Percentiles rank a stretch among this genome's conserved stretches.
These are phyloP conservation scores for Meandrusa payeni DNA, from an alignment of 2,888 invertebrate species.

Conservation along the genomic window DNA sequence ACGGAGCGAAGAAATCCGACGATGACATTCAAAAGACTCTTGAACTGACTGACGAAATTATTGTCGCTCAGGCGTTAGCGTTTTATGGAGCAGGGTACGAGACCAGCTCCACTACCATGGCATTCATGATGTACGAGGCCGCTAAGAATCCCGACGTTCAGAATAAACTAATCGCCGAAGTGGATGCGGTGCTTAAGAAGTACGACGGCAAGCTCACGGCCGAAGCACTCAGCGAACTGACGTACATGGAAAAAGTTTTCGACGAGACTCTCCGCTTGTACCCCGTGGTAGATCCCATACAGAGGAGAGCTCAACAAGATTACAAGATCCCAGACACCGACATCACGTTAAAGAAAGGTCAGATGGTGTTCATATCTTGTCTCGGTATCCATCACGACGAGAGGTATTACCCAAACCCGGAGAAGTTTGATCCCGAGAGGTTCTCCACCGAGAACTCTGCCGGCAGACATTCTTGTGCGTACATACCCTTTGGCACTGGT, in stretches of 20 bases:
- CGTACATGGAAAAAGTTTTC: not conserved
- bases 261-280: not conserved
- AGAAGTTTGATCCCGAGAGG: conserved; percentile 1
- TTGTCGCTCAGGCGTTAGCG: conserved; percentile 59
- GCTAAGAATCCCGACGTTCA: conserved; percentile 56
- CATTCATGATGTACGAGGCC: conserved; percentile 50
- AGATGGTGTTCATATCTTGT: not conserved
- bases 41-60: conserved; percentile 21
- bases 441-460: not conserved
- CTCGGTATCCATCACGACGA: not conserved
- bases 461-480: not conserved
- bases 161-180: conserved; percentile 43
- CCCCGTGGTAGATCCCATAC: not conserved
- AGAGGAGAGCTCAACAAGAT: not conserved
- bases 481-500: not conserved
- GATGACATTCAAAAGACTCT: not conserved
- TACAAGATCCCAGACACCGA: conserved; percentile 1
- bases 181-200: conserved; percentile 42
- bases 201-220: conserved; percentile 50
- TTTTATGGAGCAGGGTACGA: conserved; percentile 68
- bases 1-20: not conserved
- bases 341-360: not conserved
- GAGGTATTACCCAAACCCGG: not conserved
- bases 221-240: conserved; percentile 41
- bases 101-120: conserved; percentile 58